Conservation (phyloP, 2,797 vertebrate species). For the Neostethus bicornis region DNA sequence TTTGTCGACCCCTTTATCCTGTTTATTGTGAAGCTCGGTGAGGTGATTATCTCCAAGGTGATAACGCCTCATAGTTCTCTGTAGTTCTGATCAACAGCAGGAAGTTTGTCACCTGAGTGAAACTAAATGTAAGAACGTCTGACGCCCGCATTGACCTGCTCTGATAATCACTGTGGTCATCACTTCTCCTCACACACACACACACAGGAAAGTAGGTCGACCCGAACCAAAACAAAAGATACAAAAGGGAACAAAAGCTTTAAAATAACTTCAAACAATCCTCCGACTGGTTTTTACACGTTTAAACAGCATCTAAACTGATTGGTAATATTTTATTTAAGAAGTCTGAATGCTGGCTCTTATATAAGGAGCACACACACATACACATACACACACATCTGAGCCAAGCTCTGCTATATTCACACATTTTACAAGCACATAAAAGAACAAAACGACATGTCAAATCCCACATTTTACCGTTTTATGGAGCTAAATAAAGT, state of each 20-base stretch:
- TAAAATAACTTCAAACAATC: slow-evolving; percentile 6
- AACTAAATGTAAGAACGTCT: slow-evolving; percentile 8
- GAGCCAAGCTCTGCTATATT: neutral
- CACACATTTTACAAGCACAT: neutral
- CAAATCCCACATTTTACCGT: neutral
- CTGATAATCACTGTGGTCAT: neutral
- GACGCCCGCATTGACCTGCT: slow-evolving; percentile 2
- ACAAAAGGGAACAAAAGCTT: neutral
- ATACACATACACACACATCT: no score
- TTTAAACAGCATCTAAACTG: slow-evolving; percentile 6
- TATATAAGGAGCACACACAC: slow-evolving; percentile 46
- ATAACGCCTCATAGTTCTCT: neutral
- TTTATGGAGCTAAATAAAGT: neutral
- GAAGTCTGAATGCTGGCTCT: slow-evolving; percentile 48
- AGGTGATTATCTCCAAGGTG: no score
- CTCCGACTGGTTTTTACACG: neutral
- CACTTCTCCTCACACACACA: neutral
- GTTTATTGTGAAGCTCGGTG: no score
- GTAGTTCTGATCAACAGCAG: neutral
- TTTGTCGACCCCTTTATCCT: no score
- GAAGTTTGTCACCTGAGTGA: neutral
- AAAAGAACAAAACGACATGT: neutral
- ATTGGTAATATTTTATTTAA: slow-evolving; percentile 49
- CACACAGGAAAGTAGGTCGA: slow-evolving; percentile 12
- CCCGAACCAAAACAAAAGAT: neutral